Percentiles rank a stretch among this genome's conserved stretches.
These are phyloP conservation scores for Odocoileus hemionus DNA, from an alignment of 2,113 vertebrate species.

Conservation along the genomic window DNA sequence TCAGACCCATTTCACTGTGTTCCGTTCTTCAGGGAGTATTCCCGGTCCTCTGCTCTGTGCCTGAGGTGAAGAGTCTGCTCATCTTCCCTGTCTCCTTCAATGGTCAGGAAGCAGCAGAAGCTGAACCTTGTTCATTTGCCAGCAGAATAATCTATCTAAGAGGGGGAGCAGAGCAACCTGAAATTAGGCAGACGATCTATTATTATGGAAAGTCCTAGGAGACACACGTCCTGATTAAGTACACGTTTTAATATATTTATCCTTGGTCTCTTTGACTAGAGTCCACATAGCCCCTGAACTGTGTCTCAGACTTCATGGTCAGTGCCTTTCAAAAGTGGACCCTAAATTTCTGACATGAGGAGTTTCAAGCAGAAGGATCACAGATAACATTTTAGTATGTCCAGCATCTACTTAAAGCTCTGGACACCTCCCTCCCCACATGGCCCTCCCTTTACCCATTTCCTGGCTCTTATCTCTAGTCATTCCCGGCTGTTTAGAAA, in stretches of 20 bases:
- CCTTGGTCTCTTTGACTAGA: neutral
- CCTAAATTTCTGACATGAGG: neutral
- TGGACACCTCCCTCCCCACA: neutral
- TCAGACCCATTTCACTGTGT: neutral
- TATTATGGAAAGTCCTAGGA: neutral
- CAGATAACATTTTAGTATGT: neutral
- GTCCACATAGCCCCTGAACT: neutral
- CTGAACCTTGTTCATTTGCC: neutral
- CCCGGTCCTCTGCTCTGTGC: neutral
- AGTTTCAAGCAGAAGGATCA: neutral
- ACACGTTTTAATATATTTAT: neutral
- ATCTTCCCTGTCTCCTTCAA: neutral
- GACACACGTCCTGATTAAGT: neutral
- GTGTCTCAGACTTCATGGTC: neutral
- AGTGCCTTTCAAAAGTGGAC: neutral
- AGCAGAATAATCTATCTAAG: neutral
- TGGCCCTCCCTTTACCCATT: neutral
- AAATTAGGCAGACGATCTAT: neutral
- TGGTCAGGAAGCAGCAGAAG: neutral
- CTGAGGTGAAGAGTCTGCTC: neutral
- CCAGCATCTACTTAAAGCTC: neutral
- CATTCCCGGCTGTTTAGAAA: neutral
- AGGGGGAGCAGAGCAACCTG: neutral
- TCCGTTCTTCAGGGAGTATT: neutral
- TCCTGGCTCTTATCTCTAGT: neutral